Conservation (phyloP, 2,797 vertebrate species). For the Columba guinea region DNA sequence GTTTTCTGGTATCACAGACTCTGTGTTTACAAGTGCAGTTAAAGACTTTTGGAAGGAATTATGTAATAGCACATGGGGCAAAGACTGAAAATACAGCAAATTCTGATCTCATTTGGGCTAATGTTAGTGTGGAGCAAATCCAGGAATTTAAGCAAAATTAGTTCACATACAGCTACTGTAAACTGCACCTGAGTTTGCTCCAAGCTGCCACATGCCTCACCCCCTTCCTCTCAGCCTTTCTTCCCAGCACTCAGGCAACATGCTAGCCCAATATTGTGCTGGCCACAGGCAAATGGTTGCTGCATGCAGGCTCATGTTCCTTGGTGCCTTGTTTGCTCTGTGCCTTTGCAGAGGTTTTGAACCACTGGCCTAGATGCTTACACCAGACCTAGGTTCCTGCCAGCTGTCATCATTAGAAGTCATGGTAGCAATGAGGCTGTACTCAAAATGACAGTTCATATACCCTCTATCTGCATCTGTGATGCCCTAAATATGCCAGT, state of each 20-base stretch:
- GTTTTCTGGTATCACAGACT: background rate
- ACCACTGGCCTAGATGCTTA: background rate
- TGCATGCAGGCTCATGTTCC: rapidly evolving
- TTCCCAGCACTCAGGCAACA: background rate
- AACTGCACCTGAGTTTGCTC: background rate
- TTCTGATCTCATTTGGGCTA: background rate
- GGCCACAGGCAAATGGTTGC: background rate
- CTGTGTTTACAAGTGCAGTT: background rate
- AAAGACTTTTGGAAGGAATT: background rate
- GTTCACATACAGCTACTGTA: background rate
- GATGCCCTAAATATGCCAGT: background rate
- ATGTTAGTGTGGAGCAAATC: background rate
- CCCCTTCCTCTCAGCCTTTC: background rate
- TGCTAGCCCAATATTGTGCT: background rate
- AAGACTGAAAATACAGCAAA: background rate
- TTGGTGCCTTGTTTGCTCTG: background rate
- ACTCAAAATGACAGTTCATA: background rate
- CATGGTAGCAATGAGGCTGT: background rate
- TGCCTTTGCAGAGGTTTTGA: background rate
- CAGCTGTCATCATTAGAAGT: background rate
- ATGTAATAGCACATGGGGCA: background rate
- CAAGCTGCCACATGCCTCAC: background rate
- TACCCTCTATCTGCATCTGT: background rate
- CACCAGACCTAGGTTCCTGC: background rate
- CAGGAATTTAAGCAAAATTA: background rate